Evolutionary conservation across 2,113 vertebrate genomes (phyloP).

Genomic region (Spea multiplicata): DNA sequence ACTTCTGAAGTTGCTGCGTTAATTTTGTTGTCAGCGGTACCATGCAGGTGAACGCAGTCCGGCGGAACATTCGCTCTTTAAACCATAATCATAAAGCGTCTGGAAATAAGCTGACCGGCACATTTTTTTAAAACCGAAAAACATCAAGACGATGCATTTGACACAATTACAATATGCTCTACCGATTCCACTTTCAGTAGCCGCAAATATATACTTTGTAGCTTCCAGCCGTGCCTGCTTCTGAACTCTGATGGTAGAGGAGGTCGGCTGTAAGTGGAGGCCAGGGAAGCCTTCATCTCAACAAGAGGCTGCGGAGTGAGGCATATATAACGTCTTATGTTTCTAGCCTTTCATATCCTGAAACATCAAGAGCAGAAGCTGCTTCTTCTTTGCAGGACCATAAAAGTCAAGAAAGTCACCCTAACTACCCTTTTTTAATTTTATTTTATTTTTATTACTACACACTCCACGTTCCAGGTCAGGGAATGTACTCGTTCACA

Average conservation of each 20-base stretch:
- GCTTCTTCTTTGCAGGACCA: no score
- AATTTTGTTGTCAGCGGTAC: no score
- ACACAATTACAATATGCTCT: not conserved
- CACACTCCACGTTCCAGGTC: no score
- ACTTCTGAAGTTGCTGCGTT: no score
- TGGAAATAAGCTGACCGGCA: no score
- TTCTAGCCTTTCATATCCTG: not conserved
- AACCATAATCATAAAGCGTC: no score
- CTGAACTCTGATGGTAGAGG: not conserved
- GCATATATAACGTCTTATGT: not conserved
- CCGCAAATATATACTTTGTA: constrained; percentile 13
- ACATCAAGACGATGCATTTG: not conserved
- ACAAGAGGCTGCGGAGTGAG: not conserved
- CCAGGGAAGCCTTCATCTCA: constrained; percentile 17
- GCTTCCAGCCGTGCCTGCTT: not conserved
- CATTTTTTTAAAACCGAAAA: not conserved
- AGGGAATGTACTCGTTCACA: no score
- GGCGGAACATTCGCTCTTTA: no score
- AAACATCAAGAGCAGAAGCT: not conserved
- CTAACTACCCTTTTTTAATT: no score
- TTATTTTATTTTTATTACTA: no score
- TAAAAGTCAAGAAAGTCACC: no score
- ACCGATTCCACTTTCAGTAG: not conserved
- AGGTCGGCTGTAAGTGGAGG: not conserved
- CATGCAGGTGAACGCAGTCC: no score